phyloP scores from a whole-genome alignment of 2,888 invertebrate species.

The Caenorhabditis zanzibari region DNA sequence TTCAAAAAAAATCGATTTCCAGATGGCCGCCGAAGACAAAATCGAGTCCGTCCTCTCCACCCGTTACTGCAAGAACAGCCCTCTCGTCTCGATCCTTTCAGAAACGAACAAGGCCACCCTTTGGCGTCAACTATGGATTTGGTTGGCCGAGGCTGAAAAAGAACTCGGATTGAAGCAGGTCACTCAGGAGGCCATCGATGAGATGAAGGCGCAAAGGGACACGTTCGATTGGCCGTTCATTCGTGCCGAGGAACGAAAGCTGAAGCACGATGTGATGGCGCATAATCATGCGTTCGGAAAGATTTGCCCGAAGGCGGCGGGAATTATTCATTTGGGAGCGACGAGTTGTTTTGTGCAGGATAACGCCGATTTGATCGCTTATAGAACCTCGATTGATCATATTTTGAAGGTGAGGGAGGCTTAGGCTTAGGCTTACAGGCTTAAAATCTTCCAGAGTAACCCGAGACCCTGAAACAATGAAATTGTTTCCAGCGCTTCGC shows the following conservation, averaged over 20 bases:
- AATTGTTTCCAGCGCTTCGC: slow-evolving; percentile 86
- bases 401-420: slow-evolving; percentile 59
- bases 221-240: slow-evolving; percentile 91
- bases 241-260: slow-evolving; percentile 91
- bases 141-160: slow-evolving; percentile 93
- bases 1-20: too few species aligned
- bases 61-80: slow-evolving; percentile 80
- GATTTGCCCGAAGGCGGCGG: slow-evolving; percentile 93
- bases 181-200: slow-evolving; percentile 78
- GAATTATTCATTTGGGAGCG: slow-evolving; percentile 97
- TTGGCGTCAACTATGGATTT: slow-evolving; percentile 91
- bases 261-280: slow-evolving; percentile 99
- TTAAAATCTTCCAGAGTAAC: too few species aligned
- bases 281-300: slow-evolving; percentile 94
- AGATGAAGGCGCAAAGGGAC: slow-evolving; percentile 76
- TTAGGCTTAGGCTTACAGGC: too few species aligned
- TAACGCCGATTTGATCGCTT: slow-evolving; percentile 94
- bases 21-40: slow-evolving; percentile 70
- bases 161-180: slow-evolving; percentile 86
- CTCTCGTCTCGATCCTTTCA: slow-evolving; percentile 78
- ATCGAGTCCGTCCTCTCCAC: slow-evolving; percentile 77
- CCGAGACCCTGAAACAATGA: too few species aligned
- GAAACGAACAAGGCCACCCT: slow-evolving; percentile 84
- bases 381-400: slow-evolving; percentile 92
- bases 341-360: slow-evolving; percentile 99